phyloP scores from a whole-genome alignment of 2,797 vertebrate species.

The Strix occidentalis region DNA sequence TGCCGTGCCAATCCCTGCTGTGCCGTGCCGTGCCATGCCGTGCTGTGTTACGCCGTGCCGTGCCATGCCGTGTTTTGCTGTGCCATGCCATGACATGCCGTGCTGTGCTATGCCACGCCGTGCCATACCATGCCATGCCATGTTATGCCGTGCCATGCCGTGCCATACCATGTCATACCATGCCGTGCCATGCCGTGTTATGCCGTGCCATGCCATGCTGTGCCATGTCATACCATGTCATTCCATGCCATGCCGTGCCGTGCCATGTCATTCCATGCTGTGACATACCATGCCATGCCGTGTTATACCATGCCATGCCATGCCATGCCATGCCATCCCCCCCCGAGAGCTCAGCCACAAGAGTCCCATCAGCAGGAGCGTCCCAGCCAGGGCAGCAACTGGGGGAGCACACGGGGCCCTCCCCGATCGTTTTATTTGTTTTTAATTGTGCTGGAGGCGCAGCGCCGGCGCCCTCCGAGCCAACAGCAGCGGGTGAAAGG shows the following conservation, averaged over 20 bases:
- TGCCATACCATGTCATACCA: not conserved
- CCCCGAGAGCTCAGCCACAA: too few relatives aligned
- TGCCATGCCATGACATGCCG: not conserved
- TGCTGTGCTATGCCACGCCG: too few relatives aligned
- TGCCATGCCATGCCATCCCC: too few relatives aligned
- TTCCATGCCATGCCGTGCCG: not conserved
- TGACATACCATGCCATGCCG: too few relatives aligned
- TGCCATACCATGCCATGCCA: too few relatives aligned
- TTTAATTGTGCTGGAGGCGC: not conserved
- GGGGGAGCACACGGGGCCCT: not conserved
- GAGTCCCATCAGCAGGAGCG: not conserved
- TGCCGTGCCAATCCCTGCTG: too few relatives aligned
- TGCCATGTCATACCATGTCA: fast-evolving
- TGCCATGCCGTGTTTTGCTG: too few relatives aligned
- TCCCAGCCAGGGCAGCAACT: not conserved
- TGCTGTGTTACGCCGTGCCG: too few relatives aligned
- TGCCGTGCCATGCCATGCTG: not conserved
- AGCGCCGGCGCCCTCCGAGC: not conserved
- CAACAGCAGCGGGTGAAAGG: conserved; percentile 6
- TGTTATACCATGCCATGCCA: too few relatives aligned
- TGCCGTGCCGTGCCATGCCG: too few relatives aligned
- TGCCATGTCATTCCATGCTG: too few relatives aligned
- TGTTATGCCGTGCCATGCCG: too few relatives aligned
- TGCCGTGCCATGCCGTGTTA: not conserved
- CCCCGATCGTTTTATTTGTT: not conserved